A percentile compares a stretch with the other conserved stretches of the same genome.
Conservation (phyloP, 2,797 vertebrate species). For the Microctenopoma stevenorrisi region DNA sequence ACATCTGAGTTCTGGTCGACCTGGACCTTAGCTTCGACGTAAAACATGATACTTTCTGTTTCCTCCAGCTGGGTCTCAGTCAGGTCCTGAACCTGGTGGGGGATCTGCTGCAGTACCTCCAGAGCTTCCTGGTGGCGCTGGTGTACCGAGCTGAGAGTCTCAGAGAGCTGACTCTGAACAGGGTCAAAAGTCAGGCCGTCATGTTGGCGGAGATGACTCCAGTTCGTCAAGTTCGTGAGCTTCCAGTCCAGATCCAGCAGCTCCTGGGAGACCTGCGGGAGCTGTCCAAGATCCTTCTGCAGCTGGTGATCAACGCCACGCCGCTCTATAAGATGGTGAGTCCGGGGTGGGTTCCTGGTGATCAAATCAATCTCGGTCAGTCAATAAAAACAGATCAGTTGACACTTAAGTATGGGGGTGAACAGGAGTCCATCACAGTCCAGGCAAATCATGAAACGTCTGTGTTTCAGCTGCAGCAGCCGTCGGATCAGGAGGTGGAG, state of each 20-base stretch:
- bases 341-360: too few relatives aligned
- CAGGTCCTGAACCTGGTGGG: constrained; percentile 56
- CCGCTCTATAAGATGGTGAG: constrained; percentile 81
- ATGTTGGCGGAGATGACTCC: constrained; percentile 50
- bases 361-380: too few relatives aligned
- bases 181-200: constrained; percentile 41
- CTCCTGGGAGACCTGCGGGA: constrained; percentile 69
- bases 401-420: too few relatives aligned
- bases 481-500: constrained; percentile 68
- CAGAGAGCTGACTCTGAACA: constrained; percentile 30
- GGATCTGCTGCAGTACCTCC: constrained; percentile 62
- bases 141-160: constrained; percentile 59
- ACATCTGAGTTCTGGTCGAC: too few relatives aligned
- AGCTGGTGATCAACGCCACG: constrained; percentile 78
- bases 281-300: constrained; percentile 73
- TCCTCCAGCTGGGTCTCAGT: constrained; percentile 68
- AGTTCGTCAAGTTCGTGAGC: constrained; percentile 52
- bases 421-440: too few relatives aligned
- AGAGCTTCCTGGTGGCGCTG: constrained; percentile 59
- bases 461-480: constrained; percentile 69
- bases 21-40: too few relatives aligned
- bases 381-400: too few relatives aligned
- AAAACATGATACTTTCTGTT: background rate
- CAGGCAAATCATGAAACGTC: too few relatives aligned
- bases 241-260: constrained; percentile 65